Base-by-base conservation (phyloP, 2,113 vertebrate species). In the Irena cyanogastra region DNA sequence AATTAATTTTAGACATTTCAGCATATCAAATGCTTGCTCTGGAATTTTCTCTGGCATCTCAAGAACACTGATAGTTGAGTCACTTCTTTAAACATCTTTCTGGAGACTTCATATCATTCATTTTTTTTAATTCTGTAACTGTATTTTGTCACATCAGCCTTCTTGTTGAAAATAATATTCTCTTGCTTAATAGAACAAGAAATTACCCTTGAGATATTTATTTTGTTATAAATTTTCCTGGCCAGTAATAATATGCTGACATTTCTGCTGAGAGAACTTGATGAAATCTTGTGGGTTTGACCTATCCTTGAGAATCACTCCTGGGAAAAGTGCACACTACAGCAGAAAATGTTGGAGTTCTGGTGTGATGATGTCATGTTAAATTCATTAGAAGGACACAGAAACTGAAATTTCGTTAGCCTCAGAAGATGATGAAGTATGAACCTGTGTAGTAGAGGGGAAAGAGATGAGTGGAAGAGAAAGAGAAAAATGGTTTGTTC, bases 241-340 rank as follows among this genome's bases (percentile, higher is more conserved):
- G 79, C 80, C 75, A 77, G 75, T 95, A 96, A 91, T 85, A 90
- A 93, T 94, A 95, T 93, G 70, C 93, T 95, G 94, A 88, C 90
- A 93, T 90, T 95, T 95, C 70, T 95, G 87, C 94, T 93, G 87
- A 91, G 87, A 72, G 54, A 85, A 95, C 87, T 95, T 65, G 89
- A 93, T 97, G 91, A 91, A 95, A 85, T 94, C 91, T 94, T 95
- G 87, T 87, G 81, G 19, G 9, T 96, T 95, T 97, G 91, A 96
- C 84, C 87, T 91, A 69, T 83, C 90, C 93, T 91, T 96, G 87
- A 95, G 84, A 92, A 61, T 77, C 86, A 59, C 42, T 95, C 70
- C 78, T 77, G 68, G 90, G 94, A 91, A 91, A 93, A 96, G 21
- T 3, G 39, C 78, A 77, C 33, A 59, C 47, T 56, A 15, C 63